Evolutionary conservation across 30 jellyfish, hydroid and myxozoan genomes (phyloP).

Genomic region (Cassiopea xamachana): DNA sequence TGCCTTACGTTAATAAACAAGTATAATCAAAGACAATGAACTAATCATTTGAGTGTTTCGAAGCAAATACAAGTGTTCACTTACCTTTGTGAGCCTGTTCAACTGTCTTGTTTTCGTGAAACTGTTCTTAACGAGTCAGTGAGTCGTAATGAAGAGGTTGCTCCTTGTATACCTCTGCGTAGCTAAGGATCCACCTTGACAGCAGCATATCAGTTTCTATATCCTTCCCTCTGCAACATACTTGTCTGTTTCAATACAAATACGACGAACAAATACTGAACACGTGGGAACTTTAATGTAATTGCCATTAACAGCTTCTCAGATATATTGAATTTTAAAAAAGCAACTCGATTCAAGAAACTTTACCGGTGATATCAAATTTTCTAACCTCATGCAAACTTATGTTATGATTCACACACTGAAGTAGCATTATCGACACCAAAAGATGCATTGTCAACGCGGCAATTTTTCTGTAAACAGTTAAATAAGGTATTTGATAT

Average conservation of each 20-base stretch:
- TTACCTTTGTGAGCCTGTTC: not conserved
- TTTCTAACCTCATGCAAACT: not conserved
- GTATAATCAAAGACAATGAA: no score
- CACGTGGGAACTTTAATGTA: not conserved
- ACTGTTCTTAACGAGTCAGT: not conserved
- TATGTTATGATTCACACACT: not conserved
- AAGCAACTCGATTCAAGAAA: not conserved
- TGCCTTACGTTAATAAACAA: no score
- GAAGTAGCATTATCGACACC: not conserved
- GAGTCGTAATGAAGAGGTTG: not conserved
- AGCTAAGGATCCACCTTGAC: constrained; percentile 10
- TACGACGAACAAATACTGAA: not conserved
- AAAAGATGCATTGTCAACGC: not conserved
- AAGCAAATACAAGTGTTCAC: not conserved
- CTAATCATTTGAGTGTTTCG: no score
- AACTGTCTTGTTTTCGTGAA: not conserved
- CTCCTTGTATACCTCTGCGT: not conserved
- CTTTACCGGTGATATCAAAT: not conserved
- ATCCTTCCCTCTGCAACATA: not conserved
- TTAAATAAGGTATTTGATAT: not conserved
- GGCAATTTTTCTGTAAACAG: not conserved
- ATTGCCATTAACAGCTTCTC: not conserved
- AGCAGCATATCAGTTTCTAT: not conserved
- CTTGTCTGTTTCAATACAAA: not conserved
- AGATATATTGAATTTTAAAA: not conserved